Percentiles rank a stretch among this genome's conserved stretches.
Conservation (phyloP, 2,113 vertebrate species). For the Lophotis ruficrista region DNA sequence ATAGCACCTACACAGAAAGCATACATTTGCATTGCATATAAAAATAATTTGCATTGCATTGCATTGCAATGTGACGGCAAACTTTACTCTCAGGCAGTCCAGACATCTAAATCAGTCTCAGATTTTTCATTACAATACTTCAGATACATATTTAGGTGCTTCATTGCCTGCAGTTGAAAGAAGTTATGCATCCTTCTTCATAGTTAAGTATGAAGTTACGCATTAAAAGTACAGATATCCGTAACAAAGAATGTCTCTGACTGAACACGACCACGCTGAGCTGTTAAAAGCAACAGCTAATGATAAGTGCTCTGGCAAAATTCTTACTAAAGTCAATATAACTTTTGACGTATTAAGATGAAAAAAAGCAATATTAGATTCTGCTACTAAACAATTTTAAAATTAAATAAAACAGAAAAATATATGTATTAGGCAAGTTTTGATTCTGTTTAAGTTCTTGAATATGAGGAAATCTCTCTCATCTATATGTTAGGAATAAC, state of each 20-base stretch:
- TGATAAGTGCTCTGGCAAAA: background rate
- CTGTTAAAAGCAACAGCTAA: background rate
- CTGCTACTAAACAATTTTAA: background rate
- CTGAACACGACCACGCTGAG: background rate
- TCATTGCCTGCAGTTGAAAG: background rate
- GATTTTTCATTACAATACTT: background rate
- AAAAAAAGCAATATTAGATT: background rate
- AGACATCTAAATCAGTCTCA: background rate
- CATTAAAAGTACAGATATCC: background rate
- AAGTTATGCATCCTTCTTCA: background rate
- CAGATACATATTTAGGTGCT: background rate
- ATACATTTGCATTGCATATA: background rate
- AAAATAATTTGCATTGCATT: background rate
- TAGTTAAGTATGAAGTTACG: background rate
- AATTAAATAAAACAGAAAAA: background rate
- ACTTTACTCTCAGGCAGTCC: background rate
- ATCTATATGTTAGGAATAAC: background rate
- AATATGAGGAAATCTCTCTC: background rate
- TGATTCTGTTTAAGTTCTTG: background rate
- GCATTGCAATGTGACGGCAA: background rate
- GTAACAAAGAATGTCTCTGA: background rate
- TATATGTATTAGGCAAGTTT: rapidly evolving
- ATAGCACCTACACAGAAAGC: background rate
- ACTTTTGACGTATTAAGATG: background rate
- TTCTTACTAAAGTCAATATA: background rate